Percentiles rank a stretch among this genome's conserved stretches.
Conservation (phyloP, 2,113 vertebrate species). For the Ciconia maguari region DNA sequence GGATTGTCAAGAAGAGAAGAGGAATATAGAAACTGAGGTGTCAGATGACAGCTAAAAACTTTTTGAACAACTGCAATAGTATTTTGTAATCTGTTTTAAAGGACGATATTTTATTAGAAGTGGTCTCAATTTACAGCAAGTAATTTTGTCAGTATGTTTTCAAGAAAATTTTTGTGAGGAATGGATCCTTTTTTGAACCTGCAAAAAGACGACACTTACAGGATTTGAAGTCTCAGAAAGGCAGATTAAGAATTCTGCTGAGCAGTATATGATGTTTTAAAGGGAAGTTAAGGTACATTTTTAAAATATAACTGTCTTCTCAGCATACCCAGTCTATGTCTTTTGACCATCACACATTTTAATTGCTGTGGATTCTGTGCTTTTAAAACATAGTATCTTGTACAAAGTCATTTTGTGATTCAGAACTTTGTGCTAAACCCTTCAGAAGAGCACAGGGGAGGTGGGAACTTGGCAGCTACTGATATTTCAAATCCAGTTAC, state of each 20-base stretch:
- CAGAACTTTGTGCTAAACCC: not conserved
- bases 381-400: not conserved
- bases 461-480: not conserved
- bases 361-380: not conserved
- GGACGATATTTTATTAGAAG: slow-evolving; percentile 52
- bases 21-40: slow-evolving; percentile 8
- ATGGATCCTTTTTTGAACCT: not conserved
- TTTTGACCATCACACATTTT: not conserved
- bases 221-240: not conserved
- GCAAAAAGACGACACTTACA: not conserved
- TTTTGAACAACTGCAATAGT: slow-evolving; percentile 34
- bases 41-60: not conserved
- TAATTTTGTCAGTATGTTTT: slow-evolving; percentile 11
- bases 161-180: not conserved
- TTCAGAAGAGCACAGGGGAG: not conserved
- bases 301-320: not conserved
- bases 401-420: not conserved
- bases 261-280: not conserved
- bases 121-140: not conserved
- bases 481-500: not conserved
- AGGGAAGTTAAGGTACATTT: not conserved
- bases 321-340: not conserved
- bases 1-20: slow-evolving; percentile 18
- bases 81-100: slow-evolving; percentile 48
- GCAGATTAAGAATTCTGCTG: not conserved